Percentiles rank a stretch among this genome's conserved stretches.
Evolutionary conservation across 1,140 invertebrate species (phyloP).

Genomic region (Calliphora vicina): DNA sequence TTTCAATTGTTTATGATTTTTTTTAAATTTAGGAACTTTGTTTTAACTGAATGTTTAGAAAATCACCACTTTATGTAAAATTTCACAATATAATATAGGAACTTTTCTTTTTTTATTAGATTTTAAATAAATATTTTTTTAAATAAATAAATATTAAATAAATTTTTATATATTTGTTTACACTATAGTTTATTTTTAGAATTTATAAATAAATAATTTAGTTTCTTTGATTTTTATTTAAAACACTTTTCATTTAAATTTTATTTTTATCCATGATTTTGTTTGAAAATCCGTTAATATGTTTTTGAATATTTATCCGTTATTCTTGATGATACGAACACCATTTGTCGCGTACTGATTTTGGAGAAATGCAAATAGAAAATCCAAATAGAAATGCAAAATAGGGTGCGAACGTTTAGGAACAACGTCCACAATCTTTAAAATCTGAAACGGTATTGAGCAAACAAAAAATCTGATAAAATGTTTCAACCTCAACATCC

Average conservation of each 20-base stretch:
- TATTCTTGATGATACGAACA: neutral
- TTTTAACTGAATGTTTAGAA: neutral
- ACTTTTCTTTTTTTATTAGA: neutral
- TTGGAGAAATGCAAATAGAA: neutral
- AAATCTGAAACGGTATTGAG: neutral
- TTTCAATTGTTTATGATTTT: too few relatives aligned
- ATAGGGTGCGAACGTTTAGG: neutral
- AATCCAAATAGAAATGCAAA: neutral
- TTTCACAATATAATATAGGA: neutral
- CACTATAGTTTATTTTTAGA: neutral
- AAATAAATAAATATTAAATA: neutral
- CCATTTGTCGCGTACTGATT: neutral
- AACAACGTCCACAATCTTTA: neutral
- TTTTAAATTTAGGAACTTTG: neutral
- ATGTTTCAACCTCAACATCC: constrained; percentile 3
- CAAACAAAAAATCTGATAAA: neutral
- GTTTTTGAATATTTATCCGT: neutral
- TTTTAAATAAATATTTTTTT: neutral
- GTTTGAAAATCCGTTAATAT: neutral
- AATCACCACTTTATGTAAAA: neutral
- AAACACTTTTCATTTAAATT: neutral
- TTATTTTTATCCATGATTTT: neutral
- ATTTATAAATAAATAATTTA: too few relatives aligned
- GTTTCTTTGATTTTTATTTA: neutral
- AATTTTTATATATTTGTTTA: neutral